A percentile compares a stretch with the other conserved stretches of the same genome.
phyloP scores from a whole-genome alignment of 64 coral and sea anemone species.

The Porites lutea region DNA sequence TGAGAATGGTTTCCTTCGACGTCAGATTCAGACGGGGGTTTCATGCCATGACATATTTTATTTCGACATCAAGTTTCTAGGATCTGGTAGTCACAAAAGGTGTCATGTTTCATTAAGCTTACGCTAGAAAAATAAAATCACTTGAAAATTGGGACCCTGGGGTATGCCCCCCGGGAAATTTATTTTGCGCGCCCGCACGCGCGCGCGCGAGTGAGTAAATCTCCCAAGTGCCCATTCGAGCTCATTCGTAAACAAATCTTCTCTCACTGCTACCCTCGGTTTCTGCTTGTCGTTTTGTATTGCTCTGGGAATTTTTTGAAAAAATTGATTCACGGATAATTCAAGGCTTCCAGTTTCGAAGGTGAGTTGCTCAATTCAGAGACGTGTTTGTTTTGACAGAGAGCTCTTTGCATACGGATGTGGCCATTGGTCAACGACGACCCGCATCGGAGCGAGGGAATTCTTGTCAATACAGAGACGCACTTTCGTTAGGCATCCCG shows the following conservation, averaged over 20 bases:
- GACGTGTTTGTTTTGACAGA: constrained; percentile 37
- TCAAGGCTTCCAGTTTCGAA: not conserved
- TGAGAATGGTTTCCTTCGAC: too few species aligned
- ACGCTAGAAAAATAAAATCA: too few species aligned
- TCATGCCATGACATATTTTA: too few species aligned
- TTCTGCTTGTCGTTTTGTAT: not conserved
- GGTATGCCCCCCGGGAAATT: too few species aligned
- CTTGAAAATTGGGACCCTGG: too few species aligned
- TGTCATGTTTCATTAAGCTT: too few species aligned
- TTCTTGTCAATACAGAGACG: constrained; percentile 28
- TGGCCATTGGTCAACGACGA: constrained; percentile 38
- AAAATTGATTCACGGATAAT: not conserved
- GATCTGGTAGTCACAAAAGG: too few species aligned
- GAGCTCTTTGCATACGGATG: constrained; percentile 58
- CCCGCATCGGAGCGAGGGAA: constrained; percentile 45
- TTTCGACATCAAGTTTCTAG: too few species aligned
- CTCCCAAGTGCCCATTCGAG: not conserved
- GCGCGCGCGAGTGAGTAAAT: constrained; percentile 27
- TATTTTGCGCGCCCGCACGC: not conserved
- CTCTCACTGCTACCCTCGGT: not conserved
- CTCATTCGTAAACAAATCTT: not conserved
- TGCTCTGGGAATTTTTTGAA: not conserved
- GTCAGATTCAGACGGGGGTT: too few species aligned
- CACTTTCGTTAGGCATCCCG: constrained; percentile 5
- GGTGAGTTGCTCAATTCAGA: constrained; percentile 25